Conservation (phyloP, 2,888 invertebrate species). For the Boloria selene region DNA sequence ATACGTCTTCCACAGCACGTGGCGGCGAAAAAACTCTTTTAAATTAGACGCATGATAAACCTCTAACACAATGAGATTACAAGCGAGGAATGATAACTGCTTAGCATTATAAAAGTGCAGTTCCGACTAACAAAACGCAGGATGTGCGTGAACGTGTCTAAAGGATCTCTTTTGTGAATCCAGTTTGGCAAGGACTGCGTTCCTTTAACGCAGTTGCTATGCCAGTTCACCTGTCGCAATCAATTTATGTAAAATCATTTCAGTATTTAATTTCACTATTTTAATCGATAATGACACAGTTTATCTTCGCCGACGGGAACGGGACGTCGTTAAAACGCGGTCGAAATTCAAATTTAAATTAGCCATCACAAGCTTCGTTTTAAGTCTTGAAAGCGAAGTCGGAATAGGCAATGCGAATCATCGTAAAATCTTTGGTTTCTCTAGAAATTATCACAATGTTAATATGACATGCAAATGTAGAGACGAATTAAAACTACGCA, state of each 20-base stretch:
- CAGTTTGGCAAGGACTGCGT: constrained; percentile 46
- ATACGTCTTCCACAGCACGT: constrained; percentile 62
- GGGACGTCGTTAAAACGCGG: constrained; percentile 55
- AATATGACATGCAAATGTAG: too few species aligned
- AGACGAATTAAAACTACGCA: too few species aligned
- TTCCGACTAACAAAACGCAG: constrained; percentile 61
- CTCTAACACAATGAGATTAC: constrained; percentile 52
- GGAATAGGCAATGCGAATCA: constrained; percentile 76
- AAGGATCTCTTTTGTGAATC: constrained; percentile 56
- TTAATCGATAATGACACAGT: constrained; percentile 16
- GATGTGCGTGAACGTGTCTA: constrained; percentile 62
- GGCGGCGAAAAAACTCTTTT: constrained; percentile 61
- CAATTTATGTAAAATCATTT: constrained; percentile 32
- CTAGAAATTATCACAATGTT: constrained; percentile 61
- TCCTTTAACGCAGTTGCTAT: constrained; percentile 58
- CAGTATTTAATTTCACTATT: constrained; percentile 22
- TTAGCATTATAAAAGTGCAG: constrained; percentile 75
- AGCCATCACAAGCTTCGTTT: constrained; percentile 64
- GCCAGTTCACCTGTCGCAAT: constrained; percentile 63
- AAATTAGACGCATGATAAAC: constrained; percentile 66
- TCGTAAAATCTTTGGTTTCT: constrained; percentile 78
- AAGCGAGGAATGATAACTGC: constrained; percentile 70
- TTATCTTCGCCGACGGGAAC: constrained; percentile 34
- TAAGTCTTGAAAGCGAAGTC: constrained; percentile 60
- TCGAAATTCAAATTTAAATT: constrained; percentile 73